These are phyloP conservation scores for Xyrichtys novacula DNA, from an alignment of 2,797 vertebrate genomes.

Conservation along the genomic window DNA sequence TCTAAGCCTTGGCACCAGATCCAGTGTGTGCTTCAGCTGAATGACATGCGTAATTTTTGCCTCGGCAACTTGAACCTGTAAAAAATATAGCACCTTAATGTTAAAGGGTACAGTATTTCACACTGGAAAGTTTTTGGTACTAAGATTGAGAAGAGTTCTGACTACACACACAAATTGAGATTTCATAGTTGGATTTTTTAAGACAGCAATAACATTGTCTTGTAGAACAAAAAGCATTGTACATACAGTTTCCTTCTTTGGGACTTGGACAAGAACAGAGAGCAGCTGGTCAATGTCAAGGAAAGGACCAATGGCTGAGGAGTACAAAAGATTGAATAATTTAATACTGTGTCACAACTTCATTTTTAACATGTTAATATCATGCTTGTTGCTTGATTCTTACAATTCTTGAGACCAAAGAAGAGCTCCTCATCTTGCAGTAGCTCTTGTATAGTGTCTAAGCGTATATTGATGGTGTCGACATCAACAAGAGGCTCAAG, in stretches of 20 bases:
- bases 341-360: neutral
- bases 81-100: too few relatives aligned
- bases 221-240: neutral
- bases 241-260: conserved; percentile 95
- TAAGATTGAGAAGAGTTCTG: too few relatives aligned
- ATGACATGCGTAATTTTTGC: conserved; percentile 97
- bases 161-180: too few relatives aligned
- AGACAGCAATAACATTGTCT: neutral
- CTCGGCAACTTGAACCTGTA: conserved; percentile 92
- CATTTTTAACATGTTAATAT: conserved; percentile 1
- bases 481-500: conserved; percentile 92
- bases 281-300: conserved; percentile 96
- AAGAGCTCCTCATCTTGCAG: conserved; percentile 94
- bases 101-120: too few relatives aligned
- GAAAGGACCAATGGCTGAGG: conserved; percentile 93
- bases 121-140: neutral
- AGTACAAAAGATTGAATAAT: conserved; percentile 36
- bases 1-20: conserved; percentile 92
- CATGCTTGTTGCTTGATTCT: conserved; percentile 12
- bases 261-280: conserved; percentile 95
- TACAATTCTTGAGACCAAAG: conserved; percentile 94
- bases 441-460: conserved; percentile 94
- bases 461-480: conserved; percentile 92
- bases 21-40: conserved; percentile 95
- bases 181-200: neutral